Conservation (phyloP, 2,888 invertebrate genomes). For the Zonitis immaculata region DNA sequence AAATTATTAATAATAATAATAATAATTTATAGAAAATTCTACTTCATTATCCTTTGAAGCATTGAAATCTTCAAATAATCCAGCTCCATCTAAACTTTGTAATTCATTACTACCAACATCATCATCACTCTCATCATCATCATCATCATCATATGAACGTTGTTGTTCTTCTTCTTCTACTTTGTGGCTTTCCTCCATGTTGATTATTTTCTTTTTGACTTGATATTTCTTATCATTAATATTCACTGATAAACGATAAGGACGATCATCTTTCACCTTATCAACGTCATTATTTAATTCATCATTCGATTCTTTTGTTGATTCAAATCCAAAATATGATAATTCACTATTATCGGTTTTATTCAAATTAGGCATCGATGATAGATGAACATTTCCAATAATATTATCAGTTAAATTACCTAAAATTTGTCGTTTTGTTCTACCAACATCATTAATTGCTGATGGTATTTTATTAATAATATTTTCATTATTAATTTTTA, state of each 20-base stretch:
- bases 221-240: conserved; percentile 8
- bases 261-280: conserved; percentile 3
- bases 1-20: neutral
- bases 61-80: conserved; percentile 18
- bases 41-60: neutral
- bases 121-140: conserved; percentile 3
- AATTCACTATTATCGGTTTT: neutral
- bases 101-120: conserved; percentile 7
- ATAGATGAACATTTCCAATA: neutral
- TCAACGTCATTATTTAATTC: neutral
- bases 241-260: conserved; percentile 8
- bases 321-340: conserved; percentile 12
- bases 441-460: neutral
- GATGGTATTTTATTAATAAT: neutral
- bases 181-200: neutral
- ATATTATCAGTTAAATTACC: conserved; percentile 9
- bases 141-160: neutral
- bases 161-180: neutral
- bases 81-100: conserved; percentile 2
- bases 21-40: neutral
- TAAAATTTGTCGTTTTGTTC: conserved; percentile 13
- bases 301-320: conserved; percentile 1
- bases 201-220: neutral
- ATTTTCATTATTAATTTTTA: conserved; percentile 10
- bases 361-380: neutral